These are phyloP conservation scores for Urocitellus parryii DNA, from an alignment of 2,113 vertebrate species.

Conservation along the genomic window DNA sequence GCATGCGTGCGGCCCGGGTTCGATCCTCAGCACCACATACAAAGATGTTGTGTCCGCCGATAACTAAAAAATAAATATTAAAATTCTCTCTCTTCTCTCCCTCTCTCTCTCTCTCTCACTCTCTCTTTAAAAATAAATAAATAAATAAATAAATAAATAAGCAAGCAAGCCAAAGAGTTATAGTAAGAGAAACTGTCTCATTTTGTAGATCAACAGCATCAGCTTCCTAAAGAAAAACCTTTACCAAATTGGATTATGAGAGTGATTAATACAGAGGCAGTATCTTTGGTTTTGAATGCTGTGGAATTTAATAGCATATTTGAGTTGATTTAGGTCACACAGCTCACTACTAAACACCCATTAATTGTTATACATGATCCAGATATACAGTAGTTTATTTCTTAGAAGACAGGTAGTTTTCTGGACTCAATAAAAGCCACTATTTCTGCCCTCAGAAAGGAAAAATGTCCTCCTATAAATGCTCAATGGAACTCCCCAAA, in stretches of 20 bases:
- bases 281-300: background rate
- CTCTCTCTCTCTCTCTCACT: too few species aligned
- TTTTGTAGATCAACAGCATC: background rate
- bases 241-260: background rate
- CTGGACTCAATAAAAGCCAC: background rate
- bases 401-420: background rate
- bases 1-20: too few species aligned
- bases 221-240: background rate
- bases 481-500: slow-evolving; percentile 1
- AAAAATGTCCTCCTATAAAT: background rate
- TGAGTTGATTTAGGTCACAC: background rate
- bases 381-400: background rate
- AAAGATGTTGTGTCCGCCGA: too few species aligned
- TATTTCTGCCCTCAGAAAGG: background rate
- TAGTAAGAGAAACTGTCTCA: background rate
- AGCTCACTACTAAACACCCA: background rate
- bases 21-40: too few species aligned
- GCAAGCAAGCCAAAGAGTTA: background rate
- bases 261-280: background rate
- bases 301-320: background rate
- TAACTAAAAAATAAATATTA: too few species aligned
- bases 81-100: too few species aligned
- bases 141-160: too few species aligned
- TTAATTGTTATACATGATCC: background rate
- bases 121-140: too few species aligned